Evolutionary conservation across 2,888 invertebrate genomes (phyloP).

Genomic region (Drosophila imparisetae): DNA sequence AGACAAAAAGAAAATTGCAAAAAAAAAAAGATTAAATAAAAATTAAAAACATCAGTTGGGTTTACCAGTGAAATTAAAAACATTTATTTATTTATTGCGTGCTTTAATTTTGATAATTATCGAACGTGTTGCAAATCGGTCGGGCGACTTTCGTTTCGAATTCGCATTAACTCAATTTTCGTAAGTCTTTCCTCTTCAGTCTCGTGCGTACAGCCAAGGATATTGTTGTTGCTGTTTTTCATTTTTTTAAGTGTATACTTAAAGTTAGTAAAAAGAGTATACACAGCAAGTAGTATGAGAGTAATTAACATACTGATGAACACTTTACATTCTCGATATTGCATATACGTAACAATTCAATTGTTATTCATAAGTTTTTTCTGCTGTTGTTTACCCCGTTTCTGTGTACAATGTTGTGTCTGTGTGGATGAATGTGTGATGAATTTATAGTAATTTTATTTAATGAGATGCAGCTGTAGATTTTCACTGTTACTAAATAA

Average conservation of each 20-base stretch:
- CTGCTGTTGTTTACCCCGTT: background rate
- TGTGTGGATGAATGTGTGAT: background rate
- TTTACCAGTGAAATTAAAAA: constrained; percentile 38
- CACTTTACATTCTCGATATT: background rate
- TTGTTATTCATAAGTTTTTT: background rate
- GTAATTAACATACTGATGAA: background rate
- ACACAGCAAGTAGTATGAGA: background rate
- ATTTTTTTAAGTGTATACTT: background rate
- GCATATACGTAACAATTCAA: background rate
- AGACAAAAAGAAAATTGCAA: constrained; percentile 20
- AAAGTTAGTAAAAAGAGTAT: background rate
- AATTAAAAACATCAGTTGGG: background rate
- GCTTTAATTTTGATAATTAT: constrained; percentile 52
- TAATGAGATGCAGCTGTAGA: background rate
- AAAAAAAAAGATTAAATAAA: constrained; percentile 11
- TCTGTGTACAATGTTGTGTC: background rate
- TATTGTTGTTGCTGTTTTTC: background rate
- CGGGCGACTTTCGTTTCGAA: constrained; percentile 48
- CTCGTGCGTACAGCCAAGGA: constrained; percentile 15
- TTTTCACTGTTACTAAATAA: background rate
- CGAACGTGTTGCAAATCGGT: constrained; percentile 51
- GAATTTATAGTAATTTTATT: background rate
- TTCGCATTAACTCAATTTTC: constrained; percentile 19
- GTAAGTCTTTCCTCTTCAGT: background rate
- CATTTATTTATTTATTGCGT: constrained; percentile 51